Evolutionary conservation across 2,113 vertebrate genomes (phyloP).

Genomic region (Agelaius tricolor): DNA sequence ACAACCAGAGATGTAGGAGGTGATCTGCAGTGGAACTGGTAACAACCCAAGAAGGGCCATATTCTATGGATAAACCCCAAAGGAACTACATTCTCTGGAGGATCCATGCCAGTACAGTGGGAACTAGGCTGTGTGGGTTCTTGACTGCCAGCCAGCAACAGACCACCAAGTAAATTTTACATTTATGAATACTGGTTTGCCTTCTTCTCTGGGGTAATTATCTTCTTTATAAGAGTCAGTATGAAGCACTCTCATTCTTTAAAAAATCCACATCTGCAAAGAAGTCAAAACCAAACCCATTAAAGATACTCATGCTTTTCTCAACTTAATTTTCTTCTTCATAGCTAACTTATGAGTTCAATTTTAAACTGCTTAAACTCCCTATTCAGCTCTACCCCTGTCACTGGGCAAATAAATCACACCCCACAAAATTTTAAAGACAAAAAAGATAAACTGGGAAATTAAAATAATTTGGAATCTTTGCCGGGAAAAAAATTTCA

Average conservation of each 20-base stretch:
- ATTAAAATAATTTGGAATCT: neutral
- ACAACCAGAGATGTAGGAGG: neutral
- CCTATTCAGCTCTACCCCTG: neutral
- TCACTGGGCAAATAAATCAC: neutral
- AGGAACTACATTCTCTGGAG: neutral
- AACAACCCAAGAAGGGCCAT: rapidly evolving
- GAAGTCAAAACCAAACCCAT: neutral
- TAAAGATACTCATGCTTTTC: neutral
- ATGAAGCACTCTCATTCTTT: neutral
- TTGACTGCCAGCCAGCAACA: neutral
- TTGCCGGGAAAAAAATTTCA: neutral
- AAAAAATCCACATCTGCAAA: neutral
- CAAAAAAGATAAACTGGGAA: neutral
- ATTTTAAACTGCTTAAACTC: neutral
- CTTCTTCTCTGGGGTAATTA: neutral
- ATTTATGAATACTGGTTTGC: neutral
- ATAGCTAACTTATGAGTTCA: neutral
- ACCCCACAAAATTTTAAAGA: neutral
- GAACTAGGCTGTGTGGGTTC: neutral
- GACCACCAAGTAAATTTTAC: neutral
- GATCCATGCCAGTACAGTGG: neutral
- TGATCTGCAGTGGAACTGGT: neutral
- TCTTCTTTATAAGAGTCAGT: neutral
- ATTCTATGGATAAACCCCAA: neutral
- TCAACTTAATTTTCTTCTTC: neutral